Conservation (phyloP, 2,113 vertebrate genomes). For the Budorcas taxicolor region DNA sequence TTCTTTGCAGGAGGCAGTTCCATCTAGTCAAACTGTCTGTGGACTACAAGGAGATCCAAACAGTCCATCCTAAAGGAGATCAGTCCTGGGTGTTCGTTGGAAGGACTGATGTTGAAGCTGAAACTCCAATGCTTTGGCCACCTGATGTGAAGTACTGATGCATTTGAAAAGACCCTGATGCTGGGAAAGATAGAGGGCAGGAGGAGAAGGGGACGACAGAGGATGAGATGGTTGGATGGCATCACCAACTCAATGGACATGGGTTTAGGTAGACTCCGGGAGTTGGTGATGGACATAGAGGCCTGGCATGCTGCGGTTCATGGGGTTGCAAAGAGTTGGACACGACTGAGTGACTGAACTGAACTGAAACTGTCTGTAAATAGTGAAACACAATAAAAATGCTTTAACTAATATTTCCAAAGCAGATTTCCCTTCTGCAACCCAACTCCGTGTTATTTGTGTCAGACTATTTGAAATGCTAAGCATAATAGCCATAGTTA, state of each 20-base stretch:
- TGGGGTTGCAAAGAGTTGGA: neutral
- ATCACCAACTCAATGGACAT: neutral
- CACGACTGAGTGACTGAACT: neutral
- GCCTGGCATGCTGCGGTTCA: neutral
- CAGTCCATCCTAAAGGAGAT: neutral
- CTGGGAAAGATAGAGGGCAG: neutral
- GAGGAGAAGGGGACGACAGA: neutral
- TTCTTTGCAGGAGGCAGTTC: neutral
- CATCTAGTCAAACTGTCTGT: neutral
- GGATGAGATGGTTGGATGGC: neutral
- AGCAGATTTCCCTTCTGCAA: neutral
- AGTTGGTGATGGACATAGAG: neutral
- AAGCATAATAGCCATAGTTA: neutral
- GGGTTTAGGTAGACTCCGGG: neutral
- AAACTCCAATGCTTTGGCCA: neutral
- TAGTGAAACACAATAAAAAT: neutral
- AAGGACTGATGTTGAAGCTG: neutral
- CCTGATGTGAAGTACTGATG: neutral
- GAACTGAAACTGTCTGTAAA: neutral
- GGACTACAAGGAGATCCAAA: neutral
- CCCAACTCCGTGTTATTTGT: neutral
- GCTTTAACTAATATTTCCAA: neutral
- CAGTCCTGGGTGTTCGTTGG: neutral
- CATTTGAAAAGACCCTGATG: neutral
- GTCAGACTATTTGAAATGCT: neutral